Conservation (phyloP, 2,113 vertebrate genomes). For the Telmatochromis brachygnathus region DNA sequence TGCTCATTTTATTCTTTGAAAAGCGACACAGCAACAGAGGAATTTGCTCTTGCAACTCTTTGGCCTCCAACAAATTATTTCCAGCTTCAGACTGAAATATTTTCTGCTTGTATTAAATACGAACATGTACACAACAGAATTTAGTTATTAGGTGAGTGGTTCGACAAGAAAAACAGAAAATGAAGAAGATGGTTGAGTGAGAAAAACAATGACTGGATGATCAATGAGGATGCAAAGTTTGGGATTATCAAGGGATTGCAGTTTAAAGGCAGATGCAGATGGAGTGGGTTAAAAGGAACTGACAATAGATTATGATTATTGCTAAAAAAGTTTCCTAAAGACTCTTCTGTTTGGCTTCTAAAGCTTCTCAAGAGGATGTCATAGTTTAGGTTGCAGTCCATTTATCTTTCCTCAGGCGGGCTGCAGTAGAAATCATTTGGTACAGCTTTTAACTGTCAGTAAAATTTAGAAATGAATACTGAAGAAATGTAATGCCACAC, state of each 20-base stretch:
- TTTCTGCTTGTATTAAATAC: conserved; percentile 19
- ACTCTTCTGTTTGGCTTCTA: not conserved
- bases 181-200: not conserved
- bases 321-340: conserved; percentile 23
- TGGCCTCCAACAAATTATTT: conserved; percentile 27
- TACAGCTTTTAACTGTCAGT: not conserved
- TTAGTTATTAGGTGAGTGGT: not conserved
- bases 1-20: not conserved
- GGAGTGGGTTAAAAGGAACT: not conserved
- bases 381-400: too few species aligned
- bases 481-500: not conserved
- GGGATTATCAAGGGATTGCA: not conserved
- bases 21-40: not conserved
- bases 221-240: not conserved
- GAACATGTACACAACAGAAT: conserved; percentile 18
- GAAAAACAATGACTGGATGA: not conserved
- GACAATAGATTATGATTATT: conserved; percentile 21
- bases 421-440: not conserved
- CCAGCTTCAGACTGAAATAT: conserved; percentile 7
- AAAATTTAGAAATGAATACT: not conserved
- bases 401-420: not conserved
- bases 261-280: not conserved
- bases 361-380: not conserved
- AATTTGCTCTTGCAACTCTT: conserved; percentile 3
- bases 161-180: not conserved